Conservation (phyloP, 1,140 invertebrate species). For the Zaprionus lachaisei region DNA sequence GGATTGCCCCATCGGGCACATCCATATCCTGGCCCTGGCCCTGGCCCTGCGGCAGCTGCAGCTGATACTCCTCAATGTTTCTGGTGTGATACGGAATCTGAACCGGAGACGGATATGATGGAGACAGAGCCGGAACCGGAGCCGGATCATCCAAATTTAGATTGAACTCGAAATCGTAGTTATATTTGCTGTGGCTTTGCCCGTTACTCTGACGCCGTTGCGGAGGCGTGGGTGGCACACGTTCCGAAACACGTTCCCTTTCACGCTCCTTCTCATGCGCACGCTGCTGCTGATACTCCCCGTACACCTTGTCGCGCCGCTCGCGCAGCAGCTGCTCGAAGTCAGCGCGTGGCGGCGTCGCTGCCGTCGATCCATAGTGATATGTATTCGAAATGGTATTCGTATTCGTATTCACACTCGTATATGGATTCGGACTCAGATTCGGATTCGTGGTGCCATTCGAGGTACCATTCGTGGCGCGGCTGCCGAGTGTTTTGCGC, state of each 20-base stretch:
- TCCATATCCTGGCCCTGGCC: constrained; percentile 56
- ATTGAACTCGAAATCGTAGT: constrained; percentile 80
- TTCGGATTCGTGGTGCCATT: constrained; percentile 16
- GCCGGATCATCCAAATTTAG: constrained; percentile 69
- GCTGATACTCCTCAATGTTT: constrained; percentile 50
- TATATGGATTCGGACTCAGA: not conserved
- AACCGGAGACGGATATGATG: constrained; percentile 22
- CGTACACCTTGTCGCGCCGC: constrained; percentile 80
- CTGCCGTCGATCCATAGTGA: constrained; percentile 66
- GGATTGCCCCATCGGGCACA: constrained; percentile 67
- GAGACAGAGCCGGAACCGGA: constrained; percentile 33
- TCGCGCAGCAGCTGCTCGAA: constrained; percentile 82
- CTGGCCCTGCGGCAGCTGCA: constrained; percentile 24
- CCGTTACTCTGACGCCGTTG: constrained; percentile 51
- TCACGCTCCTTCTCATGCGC: constrained; percentile 41
- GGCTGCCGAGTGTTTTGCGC: constrained; percentile 77
- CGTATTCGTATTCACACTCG: constrained; percentile 16
- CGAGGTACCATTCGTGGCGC: constrained; percentile 36
- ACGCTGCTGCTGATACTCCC: constrained; percentile 55
- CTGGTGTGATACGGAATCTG: constrained; percentile 64
- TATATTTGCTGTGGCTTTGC: constrained; percentile 59
- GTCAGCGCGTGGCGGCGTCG: constrained; percentile 62
- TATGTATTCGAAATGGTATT: constrained; percentile 81
- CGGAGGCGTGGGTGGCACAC: constrained; percentile 66
- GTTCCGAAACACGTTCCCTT: constrained; percentile 26